Conservation (phyloP, 2,888 invertebrate species). For the Morpho achilles region DNA sequence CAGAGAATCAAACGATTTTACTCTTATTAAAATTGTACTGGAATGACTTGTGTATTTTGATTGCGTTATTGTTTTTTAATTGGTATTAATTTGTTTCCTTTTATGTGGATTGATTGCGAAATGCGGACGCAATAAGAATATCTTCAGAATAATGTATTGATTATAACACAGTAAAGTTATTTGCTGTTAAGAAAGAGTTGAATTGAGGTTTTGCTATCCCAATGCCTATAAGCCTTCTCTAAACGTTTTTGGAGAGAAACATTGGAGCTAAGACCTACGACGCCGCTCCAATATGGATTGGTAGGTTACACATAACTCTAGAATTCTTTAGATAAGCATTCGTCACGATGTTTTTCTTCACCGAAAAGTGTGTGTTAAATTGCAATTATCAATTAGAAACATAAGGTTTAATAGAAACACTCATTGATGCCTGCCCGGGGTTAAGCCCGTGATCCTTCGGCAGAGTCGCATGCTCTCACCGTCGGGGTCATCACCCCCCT, state of each 20-base stretch:
- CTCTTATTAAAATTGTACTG: constrained; percentile 28
- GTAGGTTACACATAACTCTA: too few relatives aligned
- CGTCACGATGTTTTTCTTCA: background rate
- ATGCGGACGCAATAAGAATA: too few relatives aligned
- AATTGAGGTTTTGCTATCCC: too few relatives aligned
- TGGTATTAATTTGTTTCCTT: constrained; percentile 10
- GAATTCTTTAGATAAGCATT: background rate
- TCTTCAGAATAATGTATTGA: too few relatives aligned
- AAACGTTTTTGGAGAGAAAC: background rate
- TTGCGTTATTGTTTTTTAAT: constrained; percentile 15
- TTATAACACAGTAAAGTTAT: too few relatives aligned
- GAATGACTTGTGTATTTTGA: constrained; percentile 16
- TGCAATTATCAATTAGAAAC: background rate
- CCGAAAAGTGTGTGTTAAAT: background rate
- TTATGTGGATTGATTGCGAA: too few relatives aligned
- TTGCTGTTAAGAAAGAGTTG: too few relatives aligned
- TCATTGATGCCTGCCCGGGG: background rate
- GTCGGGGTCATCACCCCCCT: too few relatives aligned
- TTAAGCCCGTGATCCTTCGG: background rate
- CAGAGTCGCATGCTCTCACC: too few relatives aligned
- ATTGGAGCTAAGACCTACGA: background rate
- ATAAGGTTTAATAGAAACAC: background rate
- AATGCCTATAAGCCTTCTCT: background rate
- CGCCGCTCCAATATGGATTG: background rate
- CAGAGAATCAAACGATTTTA: constrained; percentile 31